Conservation (phyloP, 2,888 invertebrate genomes). For the Tineola bisselliella region DNA sequence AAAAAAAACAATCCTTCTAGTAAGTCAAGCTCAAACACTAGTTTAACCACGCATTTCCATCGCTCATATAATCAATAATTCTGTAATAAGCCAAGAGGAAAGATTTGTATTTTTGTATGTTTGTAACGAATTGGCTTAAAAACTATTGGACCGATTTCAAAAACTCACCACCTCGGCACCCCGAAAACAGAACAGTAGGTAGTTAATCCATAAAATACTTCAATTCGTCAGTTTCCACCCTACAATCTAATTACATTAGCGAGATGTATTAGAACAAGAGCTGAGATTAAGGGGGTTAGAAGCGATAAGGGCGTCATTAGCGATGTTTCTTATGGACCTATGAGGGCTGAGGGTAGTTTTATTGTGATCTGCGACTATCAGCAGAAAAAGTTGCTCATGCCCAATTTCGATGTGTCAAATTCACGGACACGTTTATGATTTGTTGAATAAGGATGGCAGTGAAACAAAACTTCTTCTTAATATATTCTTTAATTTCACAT, state of each 20-base stretch:
- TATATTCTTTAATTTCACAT: no score
- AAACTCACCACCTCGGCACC: neutral
- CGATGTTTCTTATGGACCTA: constrained; percentile 4
- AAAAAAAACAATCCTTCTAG: no score
- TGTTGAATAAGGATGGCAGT: no score
- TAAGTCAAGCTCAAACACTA: no score
- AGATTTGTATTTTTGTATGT: no score
- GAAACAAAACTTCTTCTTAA: no score
- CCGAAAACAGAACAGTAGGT: neutral
- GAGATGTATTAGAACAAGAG: neutral
- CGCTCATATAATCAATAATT: no score
- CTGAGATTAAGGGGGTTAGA: constrained; percentile 1
- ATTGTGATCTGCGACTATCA: neutral
- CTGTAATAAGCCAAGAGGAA: no score
- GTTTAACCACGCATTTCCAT: no score
- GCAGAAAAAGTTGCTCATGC: neutral
- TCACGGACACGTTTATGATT: neutral
- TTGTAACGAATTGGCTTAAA: no score
- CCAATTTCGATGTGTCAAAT: neutral
- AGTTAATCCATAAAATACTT: constrained; percentile 1
- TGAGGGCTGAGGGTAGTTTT: neutral
- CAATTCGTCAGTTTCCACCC: constrained; percentile 1
- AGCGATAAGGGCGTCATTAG: constrained; percentile 1
- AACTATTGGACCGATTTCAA: no score
- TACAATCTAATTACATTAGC: constrained; percentile 4